These are phyloP conservation scores for Alces alces DNA, from an alignment of 2,113 vertebrate genomes.

Conservation along the genomic window DNA sequence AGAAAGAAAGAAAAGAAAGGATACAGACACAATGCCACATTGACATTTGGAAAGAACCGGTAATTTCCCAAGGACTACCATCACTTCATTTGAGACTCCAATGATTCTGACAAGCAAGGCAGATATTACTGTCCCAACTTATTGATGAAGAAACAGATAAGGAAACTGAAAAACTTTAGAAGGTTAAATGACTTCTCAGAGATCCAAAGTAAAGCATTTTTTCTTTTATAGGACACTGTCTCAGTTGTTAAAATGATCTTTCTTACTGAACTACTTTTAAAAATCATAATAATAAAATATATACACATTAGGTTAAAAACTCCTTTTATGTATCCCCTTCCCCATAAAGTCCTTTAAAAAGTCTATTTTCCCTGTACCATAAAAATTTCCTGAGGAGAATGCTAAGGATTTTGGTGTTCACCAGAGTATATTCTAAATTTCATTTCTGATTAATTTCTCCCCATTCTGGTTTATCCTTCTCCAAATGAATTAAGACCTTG, in stretches of 20 bases:
- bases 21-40: neutral
- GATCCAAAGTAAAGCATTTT: neutral
- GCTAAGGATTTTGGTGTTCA: conserved; percentile 5
- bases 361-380: neutral
- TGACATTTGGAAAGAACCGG: neutral
- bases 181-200: neutral
- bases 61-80: neutral
- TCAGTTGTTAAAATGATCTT: neutral
- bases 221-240: neutral
- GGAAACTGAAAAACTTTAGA: neutral
- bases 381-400: conserved; percentile 30
- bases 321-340: neutral
- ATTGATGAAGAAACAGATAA: neutral
- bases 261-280: neutral
- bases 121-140: neutral
- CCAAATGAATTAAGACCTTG: neutral
- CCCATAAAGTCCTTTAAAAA: neutral
- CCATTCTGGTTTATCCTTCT: conserved; percentile 37
- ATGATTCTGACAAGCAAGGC: neutral
- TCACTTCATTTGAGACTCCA: neutral
- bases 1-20: neutral
- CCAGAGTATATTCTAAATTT: neutral
- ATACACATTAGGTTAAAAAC: neutral
- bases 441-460: conserved; percentile 31
- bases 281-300: neutral